These are phyloP conservation scores for Brachymystax lenok DNA, from an alignment of 2,797 vertebrate genomes.

Conservation along the genomic window DNA sequence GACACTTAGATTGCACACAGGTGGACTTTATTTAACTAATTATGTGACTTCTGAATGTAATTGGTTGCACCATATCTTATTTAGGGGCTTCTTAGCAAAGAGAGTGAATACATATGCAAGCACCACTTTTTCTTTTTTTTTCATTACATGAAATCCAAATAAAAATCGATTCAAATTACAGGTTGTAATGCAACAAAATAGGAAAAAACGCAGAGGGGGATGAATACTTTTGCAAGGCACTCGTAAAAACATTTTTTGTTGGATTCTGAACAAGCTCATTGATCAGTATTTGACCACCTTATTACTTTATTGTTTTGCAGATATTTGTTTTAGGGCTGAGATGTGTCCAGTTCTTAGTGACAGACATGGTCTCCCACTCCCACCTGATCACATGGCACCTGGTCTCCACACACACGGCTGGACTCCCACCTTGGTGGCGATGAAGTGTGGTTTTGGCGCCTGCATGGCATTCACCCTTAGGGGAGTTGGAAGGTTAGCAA, in stretches of 20 bases:
- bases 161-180: no score
- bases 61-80: conserved; percentile 8
- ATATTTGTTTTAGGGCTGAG: background rate
- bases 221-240: no score
- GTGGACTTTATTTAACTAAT: no score
- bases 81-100: no score
- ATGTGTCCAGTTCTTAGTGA: background rate
- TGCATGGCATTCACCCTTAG: conserved; percentile 73
- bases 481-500: conserved; percentile 67
- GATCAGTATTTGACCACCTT: background rate
- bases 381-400: conserved; percentile 69
- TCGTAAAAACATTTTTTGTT: background rate
- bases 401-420: conserved; percentile 92
- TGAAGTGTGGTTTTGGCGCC: conserved; percentile 91
- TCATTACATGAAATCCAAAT: no score
- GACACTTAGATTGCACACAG: no score
- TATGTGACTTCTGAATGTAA: no score
- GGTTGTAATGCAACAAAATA: no score
- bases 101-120: no score
- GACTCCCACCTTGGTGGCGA: conserved; percentile 87
- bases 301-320: background rate
- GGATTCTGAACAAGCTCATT: background rate
- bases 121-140: no score
- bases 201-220: no score
- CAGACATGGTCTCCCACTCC: conserved; percentile 7